Conservation (phyloP, 2,888 invertebrate genomes). For the Macropis europaea region DNA sequence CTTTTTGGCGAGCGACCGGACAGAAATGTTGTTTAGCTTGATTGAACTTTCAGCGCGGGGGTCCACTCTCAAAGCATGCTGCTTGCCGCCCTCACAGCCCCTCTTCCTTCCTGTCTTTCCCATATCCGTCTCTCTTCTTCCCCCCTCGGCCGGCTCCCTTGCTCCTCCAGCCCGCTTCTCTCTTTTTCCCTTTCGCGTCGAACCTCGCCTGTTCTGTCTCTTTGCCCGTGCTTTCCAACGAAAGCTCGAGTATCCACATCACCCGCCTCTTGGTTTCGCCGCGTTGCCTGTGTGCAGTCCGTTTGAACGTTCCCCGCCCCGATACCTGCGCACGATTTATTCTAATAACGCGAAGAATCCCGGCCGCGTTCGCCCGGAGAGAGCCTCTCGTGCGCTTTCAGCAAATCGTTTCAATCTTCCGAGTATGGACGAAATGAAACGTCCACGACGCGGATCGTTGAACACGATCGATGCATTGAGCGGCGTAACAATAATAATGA, state of each 20-base stretch:
- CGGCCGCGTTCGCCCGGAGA: slow-evolving; percentile 21
- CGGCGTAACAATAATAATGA: not conserved
- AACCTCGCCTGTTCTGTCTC: slow-evolving; percentile 24
- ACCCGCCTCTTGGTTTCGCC: slow-evolving; percentile 22
- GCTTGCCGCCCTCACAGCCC: slow-evolving; percentile 38
- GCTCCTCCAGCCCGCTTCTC: no score
- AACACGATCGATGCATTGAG: slow-evolving; percentile 1
- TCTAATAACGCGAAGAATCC: slow-evolving; percentile 52
- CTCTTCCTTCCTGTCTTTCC: slow-evolving; percentile 16
- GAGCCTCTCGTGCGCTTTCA: slow-evolving; percentile 5
- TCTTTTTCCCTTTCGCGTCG: slow-evolving; percentile 4
- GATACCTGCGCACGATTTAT: slow-evolving; percentile 51
- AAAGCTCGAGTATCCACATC: slow-evolving; percentile 38
- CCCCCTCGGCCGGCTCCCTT: slow-evolving; percentile 11
- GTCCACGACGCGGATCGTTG: not conserved
- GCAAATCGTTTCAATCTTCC: slow-evolving; percentile 15
- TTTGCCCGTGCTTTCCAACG: slow-evolving; percentile 42
- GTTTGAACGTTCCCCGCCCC: slow-evolving; percentile 47
- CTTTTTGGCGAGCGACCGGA: slow-evolving; percentile 73
- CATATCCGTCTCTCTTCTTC: slow-evolving; percentile 24
- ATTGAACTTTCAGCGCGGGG: slow-evolving; percentile 72
- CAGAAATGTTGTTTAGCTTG: slow-evolving; percentile 77
- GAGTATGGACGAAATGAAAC: not conserved
- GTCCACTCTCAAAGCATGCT: slow-evolving; percentile 67
- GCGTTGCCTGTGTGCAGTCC: slow-evolving; percentile 29